These are phyloP conservation scores for Acanthurus leucopareius DNA, from an alignment of 2,797 vertebrate species.

Conservation along the genomic window DNA sequence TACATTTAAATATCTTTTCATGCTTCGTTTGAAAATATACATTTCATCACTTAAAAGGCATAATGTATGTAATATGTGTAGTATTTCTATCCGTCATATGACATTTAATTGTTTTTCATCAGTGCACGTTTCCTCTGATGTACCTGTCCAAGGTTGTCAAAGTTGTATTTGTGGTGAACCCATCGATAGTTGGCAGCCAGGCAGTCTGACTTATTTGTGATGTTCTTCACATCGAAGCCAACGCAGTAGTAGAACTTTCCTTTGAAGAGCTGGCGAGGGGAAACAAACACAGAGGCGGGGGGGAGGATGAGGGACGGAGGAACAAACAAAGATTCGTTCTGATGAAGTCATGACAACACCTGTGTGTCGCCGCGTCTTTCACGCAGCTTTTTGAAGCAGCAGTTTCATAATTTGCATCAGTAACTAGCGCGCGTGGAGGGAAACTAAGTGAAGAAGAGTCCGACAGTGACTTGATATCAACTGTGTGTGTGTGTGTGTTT, in stretches of 20 bases:
- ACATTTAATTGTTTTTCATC: too few species aligned
- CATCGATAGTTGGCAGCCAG: conserved; percentile 95
- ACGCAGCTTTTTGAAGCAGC: conserved; percentile 46
- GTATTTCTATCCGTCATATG: too few species aligned
- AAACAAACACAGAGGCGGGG: conserved; percentile 16
- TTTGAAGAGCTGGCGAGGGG: conserved; percentile 91
- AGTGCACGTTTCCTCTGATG: too few species aligned
- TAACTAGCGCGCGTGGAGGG: conserved; percentile 2
- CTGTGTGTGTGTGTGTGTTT: background rate
- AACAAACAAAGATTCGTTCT: conserved; percentile 21
- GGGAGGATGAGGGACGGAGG: conserved; percentile 1
- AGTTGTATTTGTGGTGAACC: conserved; percentile 99
- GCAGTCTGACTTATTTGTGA: conserved; percentile 97
- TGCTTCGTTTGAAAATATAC: background rate
- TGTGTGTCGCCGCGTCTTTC: background rate
- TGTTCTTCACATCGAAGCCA: conserved; percentile 94
- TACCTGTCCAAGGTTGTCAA: conserved; percentile 98
- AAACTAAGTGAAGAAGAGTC: conserved; percentile 5
- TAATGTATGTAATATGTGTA: conserved; percentile 26
- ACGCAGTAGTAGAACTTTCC: conserved; percentile 98
- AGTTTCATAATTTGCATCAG: conserved; percentile 57
- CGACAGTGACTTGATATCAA: conserved; percentile 16
- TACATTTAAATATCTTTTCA: background rate
- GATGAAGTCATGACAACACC: conserved; percentile 27
- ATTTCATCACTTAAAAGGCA: background rate